Evolutionary conservation across 1,140 invertebrate species (phyloP).

Genomic region (Tachypleus tridentatus): DNA sequence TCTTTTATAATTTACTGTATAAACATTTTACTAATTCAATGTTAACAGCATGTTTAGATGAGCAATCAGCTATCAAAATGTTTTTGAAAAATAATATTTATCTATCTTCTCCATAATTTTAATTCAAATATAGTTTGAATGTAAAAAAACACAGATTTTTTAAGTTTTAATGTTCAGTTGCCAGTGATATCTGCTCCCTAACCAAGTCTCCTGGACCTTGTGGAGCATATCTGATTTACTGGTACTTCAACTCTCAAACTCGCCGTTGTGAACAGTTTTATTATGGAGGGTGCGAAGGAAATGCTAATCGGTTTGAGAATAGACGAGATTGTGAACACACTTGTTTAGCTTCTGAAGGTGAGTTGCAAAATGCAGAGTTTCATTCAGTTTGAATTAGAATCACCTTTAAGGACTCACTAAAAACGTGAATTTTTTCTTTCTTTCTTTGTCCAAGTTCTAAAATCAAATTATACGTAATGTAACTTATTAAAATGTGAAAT

Average conservation of each 20-base stretch:
- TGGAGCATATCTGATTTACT: conserved; percentile 57
- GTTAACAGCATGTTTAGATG: too few species aligned
- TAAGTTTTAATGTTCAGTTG: not conserved
- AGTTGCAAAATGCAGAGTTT: not conserved
- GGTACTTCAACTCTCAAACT: conserved; percentile 68
- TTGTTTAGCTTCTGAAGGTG: conserved; percentile 37
- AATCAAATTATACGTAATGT: not conserved
- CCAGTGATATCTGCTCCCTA: conserved; percentile 47
- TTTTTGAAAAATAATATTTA: too few species aligned
- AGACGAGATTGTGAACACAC: conserved; percentile 65
- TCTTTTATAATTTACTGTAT: too few species aligned
- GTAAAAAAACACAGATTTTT: not conserved
- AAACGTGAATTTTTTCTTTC: not conserved
- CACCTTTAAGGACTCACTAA: not conserved
- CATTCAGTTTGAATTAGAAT: not conserved
- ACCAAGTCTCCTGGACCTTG: conserved; percentile 65
- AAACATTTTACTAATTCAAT: too few species aligned
- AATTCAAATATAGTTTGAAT: not conserved
- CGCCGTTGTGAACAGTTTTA: conserved; percentile 59
- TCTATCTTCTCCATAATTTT: too few species aligned
- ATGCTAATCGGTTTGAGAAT: conserved; percentile 74
- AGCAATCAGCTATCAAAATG: too few species aligned
- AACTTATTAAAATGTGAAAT: too few species aligned
- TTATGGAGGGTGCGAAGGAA: conserved; percentile 67
- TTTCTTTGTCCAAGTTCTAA: not conserved